These are phyloP conservation scores for Drosophila borealis DNA, from an alignment of 2,888 invertebrate genomes.

Conservation along the genomic window DNA sequence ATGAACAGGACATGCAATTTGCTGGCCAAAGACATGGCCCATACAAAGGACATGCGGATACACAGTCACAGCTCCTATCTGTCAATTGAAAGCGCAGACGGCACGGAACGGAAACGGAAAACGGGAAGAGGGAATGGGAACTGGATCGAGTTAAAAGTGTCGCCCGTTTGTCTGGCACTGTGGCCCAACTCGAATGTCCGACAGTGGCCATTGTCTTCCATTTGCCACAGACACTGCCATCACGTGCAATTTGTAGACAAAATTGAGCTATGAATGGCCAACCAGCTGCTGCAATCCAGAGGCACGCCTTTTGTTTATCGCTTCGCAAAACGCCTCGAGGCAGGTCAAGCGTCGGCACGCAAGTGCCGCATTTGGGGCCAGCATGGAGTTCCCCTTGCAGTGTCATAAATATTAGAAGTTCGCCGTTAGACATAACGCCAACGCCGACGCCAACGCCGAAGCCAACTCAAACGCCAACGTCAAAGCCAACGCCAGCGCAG, in stretches of 20 bases:
- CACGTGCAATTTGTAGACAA: conserved; percentile 51
- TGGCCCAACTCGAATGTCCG: conserved; percentile 30
- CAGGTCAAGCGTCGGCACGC: conserved; percentile 38
- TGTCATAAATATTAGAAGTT: conserved; percentile 72
- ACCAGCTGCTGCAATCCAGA: conserved; percentile 16
- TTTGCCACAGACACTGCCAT: conserved; percentile 30
- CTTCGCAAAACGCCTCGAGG: conserved; percentile 32
- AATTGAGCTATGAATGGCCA: conserved; percentile 53
- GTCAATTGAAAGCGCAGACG: conserved; percentile 45
- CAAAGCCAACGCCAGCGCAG: neutral
- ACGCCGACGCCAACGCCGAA: conserved; percentile 9
- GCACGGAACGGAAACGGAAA: conserved; percentile 11
- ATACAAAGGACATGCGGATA: conserved; percentile 5
- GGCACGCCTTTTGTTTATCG: conserved; percentile 52
- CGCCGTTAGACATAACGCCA: conserved; percentile 44
- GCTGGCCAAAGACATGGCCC: conserved; percentile 26
- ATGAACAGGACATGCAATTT: conserved; percentile 57
- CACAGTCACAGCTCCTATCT: conserved; percentile 9
- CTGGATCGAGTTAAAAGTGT: conserved; percentile 25
- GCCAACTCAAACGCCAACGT: conserved; percentile 8
- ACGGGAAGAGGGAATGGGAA: neutral
- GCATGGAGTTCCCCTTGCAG: conserved; percentile 28
- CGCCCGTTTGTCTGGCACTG: conserved; percentile 27
- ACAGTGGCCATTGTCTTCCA: conserved; percentile 36
- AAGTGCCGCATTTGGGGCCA: conserved; percentile 19